Percentiles rank a stretch among this genome's conserved stretches.
Conservation (phyloP, 2,888 invertebrate species). For the Spodoptera littoralis region DNA sequence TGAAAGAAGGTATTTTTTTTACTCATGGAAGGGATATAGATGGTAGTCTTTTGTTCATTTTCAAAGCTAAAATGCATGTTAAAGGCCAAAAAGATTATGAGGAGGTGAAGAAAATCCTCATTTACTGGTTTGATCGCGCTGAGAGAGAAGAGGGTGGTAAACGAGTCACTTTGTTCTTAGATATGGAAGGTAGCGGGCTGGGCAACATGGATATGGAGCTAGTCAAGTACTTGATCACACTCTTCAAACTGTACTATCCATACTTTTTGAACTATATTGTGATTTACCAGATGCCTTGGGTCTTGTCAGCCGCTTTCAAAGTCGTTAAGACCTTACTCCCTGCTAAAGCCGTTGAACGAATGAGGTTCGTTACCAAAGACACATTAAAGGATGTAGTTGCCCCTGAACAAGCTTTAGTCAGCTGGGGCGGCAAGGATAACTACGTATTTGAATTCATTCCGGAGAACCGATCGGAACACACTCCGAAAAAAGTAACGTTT, state of each 20-base stretch:
- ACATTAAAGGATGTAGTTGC: conserved; percentile 92
- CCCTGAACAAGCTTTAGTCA: conserved; percentile 92
- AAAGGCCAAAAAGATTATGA: conserved; percentile 93
- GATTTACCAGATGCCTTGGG: conserved; percentile 98
- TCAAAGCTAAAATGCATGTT: conserved; percentile 94
- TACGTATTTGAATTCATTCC: conserved; percentile 92
- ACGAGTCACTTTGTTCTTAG: conserved; percentile 95
- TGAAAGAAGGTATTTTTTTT: conserved; percentile 94
- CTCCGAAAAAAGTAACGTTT: conserved; percentile 85
- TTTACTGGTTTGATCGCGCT: conserved; percentile 95
- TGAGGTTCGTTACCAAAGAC: conserved; percentile 94
- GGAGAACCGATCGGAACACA: conserved; percentile 84
- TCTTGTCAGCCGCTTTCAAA: conserved; percentile 96
- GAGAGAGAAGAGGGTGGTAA: conserved; percentile 93
- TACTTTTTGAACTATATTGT: conserved; percentile 95
- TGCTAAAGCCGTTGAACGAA: conserved; percentile 95
- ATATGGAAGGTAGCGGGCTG: conserved; percentile 96
- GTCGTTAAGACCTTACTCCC: conserved; percentile 96
- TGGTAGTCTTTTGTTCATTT: conserved; percentile 93
- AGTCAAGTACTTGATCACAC: conserved; percentile 94
- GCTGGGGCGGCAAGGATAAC: conserved; percentile 94
- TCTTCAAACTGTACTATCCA: conserved; percentile 97
- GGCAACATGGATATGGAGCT: conserved; percentile 97
- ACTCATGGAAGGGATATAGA: conserved; percentile 94
- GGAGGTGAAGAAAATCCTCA: conserved; percentile 93